Evolutionary conservation across 2,113 vertebrate species (phyloP).

Genomic region (Alces alces): DNA sequence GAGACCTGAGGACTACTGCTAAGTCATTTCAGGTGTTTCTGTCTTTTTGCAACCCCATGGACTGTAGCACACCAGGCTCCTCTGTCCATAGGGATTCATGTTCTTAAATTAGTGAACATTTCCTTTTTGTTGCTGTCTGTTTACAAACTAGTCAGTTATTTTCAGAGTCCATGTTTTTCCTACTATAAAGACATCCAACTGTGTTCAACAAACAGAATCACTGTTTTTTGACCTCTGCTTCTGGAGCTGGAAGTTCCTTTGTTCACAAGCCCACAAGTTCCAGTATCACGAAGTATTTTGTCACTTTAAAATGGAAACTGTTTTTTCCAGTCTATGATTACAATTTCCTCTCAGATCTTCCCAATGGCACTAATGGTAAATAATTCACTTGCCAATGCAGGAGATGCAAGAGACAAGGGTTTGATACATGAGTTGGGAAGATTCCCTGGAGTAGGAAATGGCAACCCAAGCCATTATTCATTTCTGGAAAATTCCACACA

Average conservation of each 20-base stretch:
- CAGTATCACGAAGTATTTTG: not conserved
- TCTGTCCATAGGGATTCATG: not conserved
- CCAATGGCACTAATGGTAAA: not conserved
- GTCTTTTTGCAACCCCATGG: not conserved
- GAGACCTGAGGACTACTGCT: not conserved
- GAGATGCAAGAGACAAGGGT: not conserved
- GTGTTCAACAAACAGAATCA: not conserved
- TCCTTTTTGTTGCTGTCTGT: not conserved
- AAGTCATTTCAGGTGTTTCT: not conserved
- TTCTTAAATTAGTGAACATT: not conserved
- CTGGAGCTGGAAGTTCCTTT: not conserved
- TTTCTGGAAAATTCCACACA: not conserved
- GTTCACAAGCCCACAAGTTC: not conserved
- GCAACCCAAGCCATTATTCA: not conserved
- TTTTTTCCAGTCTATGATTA: not conserved
- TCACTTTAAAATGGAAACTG: not conserved
- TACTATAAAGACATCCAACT: not conserved
- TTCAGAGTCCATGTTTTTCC: not conserved
- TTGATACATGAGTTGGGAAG: not conserved
- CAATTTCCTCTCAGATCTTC: not conserved
- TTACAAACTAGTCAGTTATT: not conserved
- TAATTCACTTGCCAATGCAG: not conserved
- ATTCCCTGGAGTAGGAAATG: not conserved
- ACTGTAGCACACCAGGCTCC: not conserved
- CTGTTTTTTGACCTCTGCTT: not conserved